Percentiles rank a stretch among this genome's conserved stretches.
Conservation (phyloP, 2,888 invertebrate genomes). For the Eledone cirrhosa region DNA sequence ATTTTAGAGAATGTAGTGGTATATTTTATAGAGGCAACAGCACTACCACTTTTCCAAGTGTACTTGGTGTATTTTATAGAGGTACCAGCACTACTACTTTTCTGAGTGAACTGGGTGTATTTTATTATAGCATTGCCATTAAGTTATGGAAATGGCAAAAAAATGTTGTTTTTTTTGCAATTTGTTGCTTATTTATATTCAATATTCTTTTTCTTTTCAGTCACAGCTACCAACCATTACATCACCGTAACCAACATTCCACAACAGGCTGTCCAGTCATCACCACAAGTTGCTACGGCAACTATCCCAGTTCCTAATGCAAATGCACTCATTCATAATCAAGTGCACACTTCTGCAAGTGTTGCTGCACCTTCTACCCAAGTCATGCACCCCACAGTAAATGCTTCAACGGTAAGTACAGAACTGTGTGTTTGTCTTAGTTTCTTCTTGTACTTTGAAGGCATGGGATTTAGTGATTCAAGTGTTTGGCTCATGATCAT, state of each 20-base stretch:
- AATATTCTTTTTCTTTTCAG: not conserved
- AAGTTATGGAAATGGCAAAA: too few relatives aligned
- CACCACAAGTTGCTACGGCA: slow-evolving; percentile 14
- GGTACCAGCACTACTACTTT: too few relatives aligned
- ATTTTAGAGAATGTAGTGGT: too few relatives aligned
- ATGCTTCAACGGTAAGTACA: slow-evolving; percentile 5
- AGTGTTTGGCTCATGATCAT: too few relatives aligned
- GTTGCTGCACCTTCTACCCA: not conserved
- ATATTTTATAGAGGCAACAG: too few relatives aligned
- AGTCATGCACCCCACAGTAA: slow-evolving; percentile 1
- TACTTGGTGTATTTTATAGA: too few relatives aligned
- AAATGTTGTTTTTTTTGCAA: not conserved
- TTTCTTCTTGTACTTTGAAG: too few relatives aligned
- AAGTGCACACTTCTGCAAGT: slow-evolving; percentile 32
- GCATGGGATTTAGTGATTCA: too few relatives aligned
- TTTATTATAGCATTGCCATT: too few relatives aligned
- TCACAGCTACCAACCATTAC: slow-evolving; percentile 52
- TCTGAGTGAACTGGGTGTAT: too few relatives aligned
- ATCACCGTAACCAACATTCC: slow-evolving; percentile 38
- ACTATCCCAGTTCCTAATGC: slow-evolving; percentile 17
- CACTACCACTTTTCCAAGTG: too few relatives aligned
- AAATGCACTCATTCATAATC: slow-evolving; percentile 33
- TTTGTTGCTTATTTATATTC: not conserved
- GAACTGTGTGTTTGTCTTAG: too few relatives aligned
- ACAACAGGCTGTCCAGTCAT: slow-evolving; percentile 21